Evolutionary conservation across 2,113 vertebrate genomes (phyloP), one percentile per base, ranked within the genome.

Genomic region (Meriones unguiculatus): DNA sequence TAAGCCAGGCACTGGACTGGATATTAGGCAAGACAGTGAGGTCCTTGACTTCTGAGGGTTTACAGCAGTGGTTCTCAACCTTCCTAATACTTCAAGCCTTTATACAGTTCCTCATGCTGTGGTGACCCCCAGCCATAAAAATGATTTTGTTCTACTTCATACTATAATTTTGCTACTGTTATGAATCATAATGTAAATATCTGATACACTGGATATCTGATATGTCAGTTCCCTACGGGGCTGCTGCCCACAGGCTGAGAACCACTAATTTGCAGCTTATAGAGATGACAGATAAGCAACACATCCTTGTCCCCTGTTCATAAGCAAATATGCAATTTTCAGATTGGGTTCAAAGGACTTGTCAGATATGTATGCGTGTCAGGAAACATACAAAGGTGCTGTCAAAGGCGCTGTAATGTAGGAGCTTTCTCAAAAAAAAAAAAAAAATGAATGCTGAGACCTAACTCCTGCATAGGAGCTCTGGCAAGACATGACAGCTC

Each of bases 281-380:
- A n/a, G 57, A 91, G n/a, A 69, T 25, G n/a, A 69, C 15, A 94
- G 80, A 69, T 10, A 30, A 24, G 28, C 41, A 87, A 95, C 22
- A 80, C n/a, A 78, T 94, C 78, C 70, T 25, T 64, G 1, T 67
- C 6, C 57, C 24, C 62, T 25, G 8, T 64, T 82, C 2, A 24
- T 2, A 52, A 85, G 62, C 41, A 84, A 88, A 73, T n/a, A n/a
- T 1, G 50, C 32, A 50, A 57, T 54, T 95, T 80, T 54, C 17
- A 87, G 73, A 77, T 32, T n/a, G 9, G 24, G 52, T 89, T 96
- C 87, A 57, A 95, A 91, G 46, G 59, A 50, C 17, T 17, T 54
- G 8, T 30, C 30, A 54, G 50, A 35, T 41, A 22, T 22, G 73
- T 57, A 2, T 7, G 46, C 17, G 15, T n/a, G 5, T 82, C 46